Conservation (phyloP, 2,797 vertebrate species). For the Halcyon leucocephala region DNA sequence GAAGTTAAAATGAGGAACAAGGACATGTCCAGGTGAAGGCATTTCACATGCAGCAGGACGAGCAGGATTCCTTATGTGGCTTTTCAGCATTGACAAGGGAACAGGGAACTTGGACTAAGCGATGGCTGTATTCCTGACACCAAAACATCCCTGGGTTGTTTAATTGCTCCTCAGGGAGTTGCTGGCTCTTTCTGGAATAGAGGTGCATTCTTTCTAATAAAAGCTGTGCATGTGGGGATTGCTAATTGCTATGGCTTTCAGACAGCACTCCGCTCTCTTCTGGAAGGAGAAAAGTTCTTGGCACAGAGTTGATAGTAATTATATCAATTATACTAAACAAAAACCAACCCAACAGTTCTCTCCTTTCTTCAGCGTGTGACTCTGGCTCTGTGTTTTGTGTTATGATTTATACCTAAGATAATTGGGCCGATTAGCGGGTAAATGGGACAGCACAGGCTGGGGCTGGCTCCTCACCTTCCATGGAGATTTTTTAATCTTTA, state of each 20-base stretch:
- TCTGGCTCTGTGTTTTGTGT: constrained; percentile 68
- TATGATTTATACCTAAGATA: constrained; percentile 79
- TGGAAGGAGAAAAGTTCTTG: constrained; percentile 71
- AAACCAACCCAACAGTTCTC: constrained; percentile 71
- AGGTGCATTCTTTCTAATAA: constrained; percentile 67
- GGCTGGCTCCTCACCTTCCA: constrained; percentile 69
- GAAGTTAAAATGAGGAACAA: not conserved
- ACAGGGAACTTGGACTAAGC: not conserved
- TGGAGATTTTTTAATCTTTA: constrained; percentile 50
- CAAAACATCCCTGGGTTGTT: not conserved
- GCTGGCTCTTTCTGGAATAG: constrained; percentile 47
- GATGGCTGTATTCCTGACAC: not conserved
- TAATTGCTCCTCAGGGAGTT: not conserved
- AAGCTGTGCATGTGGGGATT: constrained; percentile 53
- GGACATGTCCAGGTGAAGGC: not conserved
- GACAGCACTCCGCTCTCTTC: constrained; percentile 44
- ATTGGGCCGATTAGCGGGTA: constrained; percentile 71
- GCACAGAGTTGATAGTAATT: constrained; percentile 76
- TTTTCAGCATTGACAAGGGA: not conserved
- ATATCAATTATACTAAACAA: constrained; percentile 80
- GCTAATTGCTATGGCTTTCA: constrained; percentile 69
- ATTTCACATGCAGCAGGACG: fast-evolving
- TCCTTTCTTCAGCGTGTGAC: constrained; percentile 74
- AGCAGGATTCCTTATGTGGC: not conserved
- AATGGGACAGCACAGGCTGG: constrained; percentile 65